Evolutionary conservation across 2,797 vertebrate species (phyloP), one percentile per base, ranked within the genome.

Genomic region (Mionectes olivaceus): DNA sequence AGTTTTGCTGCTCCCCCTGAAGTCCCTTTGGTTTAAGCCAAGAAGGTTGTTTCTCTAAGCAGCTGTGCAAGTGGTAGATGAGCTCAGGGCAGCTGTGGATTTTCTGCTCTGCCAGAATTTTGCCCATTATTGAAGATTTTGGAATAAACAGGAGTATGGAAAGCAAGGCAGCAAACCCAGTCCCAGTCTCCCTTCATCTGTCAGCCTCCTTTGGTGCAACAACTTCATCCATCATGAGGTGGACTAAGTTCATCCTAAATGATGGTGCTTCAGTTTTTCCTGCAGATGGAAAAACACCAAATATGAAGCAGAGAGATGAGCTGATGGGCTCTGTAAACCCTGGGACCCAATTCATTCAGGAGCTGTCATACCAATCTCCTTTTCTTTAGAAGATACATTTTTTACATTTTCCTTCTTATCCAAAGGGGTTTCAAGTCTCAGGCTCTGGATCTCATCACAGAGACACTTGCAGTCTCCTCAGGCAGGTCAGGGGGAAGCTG

Each of bases 371-470:
- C 18, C 91, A 70, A 57, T 68, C 93, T 76, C 56, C 67, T 81
- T 33, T 71, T 23, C 93, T 87, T 92, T 63, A 94, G 80, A 93
- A 94, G 83, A 79, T n/a, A 61, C 65, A 89, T 95, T 93, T 96
- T 85, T 93, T 19, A 90, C 76, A 95, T 95, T 94, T 96, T 96
- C 93, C 87, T 70, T 92, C 93, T 95, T 82, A 95, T 95, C 94
- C 91, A 68, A 61, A 84, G 11, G 78, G 56, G 69, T 92, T 96
- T 94, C 61, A 44, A 71, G 84, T 44, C 10, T 1, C 57, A 69
- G 81, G 52, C 59, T 95, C 96, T 96, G 95, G 89, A 73, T 96
- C 90, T 95, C 24, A 0, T 96, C 96, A 95, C 50, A 30, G 41
- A 77, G 79, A 93, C 90, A 91, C 88, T 93, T 71, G 61, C 82